A percentile compares a stretch with the other conserved stretches of the same genome.
These are phyloP conservation scores for Drosophila triauraria DNA, from an alignment of 1,140 invertebrate genomes.

Conservation along the genomic window DNA sequence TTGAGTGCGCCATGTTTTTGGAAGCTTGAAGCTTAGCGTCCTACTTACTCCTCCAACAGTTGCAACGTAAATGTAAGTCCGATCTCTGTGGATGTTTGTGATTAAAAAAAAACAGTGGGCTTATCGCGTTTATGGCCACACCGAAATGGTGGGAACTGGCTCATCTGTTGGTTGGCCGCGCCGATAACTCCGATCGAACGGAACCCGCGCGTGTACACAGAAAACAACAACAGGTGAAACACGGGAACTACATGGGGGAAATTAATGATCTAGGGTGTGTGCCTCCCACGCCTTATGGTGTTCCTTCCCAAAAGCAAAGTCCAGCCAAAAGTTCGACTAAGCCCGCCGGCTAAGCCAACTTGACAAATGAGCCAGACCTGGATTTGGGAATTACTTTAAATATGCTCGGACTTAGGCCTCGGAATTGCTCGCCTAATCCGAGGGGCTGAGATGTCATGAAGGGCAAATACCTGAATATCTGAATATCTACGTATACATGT, in stretches of 20 bases:
- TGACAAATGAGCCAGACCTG: conserved; percentile 38
- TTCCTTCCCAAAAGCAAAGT: neutral
- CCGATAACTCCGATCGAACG: conserved; percentile 10
- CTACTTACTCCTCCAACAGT: neutral
- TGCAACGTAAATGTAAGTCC: conserved; percentile 14
- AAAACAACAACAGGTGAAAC: conserved; percentile 17
- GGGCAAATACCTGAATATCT: neutral
- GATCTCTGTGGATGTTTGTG: conserved; percentile 6
- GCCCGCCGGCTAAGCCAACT: conserved; percentile 32
- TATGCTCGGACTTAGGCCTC: conserved; percentile 13
- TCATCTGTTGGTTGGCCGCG: conserved; percentile 2
- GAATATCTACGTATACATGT: neutral
- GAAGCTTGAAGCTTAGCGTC: neutral
- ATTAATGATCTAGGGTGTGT: conserved; percentile 16
- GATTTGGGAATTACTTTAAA: conserved; percentile 28
- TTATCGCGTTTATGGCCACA: conserved; percentile 2
- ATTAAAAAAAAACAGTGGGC: conserved; percentile 3
- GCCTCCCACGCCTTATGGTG: no score
- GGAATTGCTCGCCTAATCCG: conserved; percentile 12
- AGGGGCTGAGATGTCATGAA: neutral
- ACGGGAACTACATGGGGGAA: neutral
- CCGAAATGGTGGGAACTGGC: conserved; percentile 9
- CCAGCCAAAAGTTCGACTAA: conserved; percentile 4
- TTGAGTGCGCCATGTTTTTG: conserved; percentile 12
- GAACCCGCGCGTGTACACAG: neutral